Percentiles rank a stretch among this genome's conserved stretches.
Evolutionary conservation across 2,113 vertebrate genomes (phyloP).

Genomic region (Poecile atricapillus): DNA sequence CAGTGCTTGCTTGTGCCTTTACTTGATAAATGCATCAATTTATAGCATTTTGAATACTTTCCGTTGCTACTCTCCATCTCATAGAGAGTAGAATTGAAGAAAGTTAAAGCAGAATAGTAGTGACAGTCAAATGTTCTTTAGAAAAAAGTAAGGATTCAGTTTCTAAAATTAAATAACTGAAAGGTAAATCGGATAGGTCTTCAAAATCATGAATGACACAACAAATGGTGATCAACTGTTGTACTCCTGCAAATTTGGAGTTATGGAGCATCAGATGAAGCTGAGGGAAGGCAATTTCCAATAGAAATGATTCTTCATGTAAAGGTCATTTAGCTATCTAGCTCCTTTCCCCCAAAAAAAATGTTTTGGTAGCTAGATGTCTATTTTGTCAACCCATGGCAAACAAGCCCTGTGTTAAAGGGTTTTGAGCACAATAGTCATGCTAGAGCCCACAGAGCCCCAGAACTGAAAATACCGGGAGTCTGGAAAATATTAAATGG

Average conservation of each 20-base stretch:
- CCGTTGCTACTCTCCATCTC: not conserved
- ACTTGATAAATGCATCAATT: not conserved
- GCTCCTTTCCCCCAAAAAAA: not conserved
- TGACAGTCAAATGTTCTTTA: not conserved
- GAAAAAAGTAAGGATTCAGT: not conserved
- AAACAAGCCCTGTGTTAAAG: not conserved
- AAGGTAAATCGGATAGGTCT: not conserved
- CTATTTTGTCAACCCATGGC: not conserved
- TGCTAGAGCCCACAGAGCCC: not conserved
- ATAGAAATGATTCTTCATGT: not conserved
- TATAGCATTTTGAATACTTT: not conserved
- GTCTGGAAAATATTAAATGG: not conserved
- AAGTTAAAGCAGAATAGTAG: not conserved
- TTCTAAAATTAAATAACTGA: not conserved
- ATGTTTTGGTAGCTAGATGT: not conserved
- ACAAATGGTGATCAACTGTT: not conserved
- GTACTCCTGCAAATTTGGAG: not conserved
- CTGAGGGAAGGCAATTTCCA: not conserved
- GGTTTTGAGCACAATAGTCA: not conserved
- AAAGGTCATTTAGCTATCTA: not conserved
- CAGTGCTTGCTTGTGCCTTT: not conserved
- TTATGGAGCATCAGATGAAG: not conserved
- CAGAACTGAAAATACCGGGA: not conserved
- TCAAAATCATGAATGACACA: not conserved
- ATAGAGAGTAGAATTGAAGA: not conserved